Evolutionary conservation across 2,113 vertebrate genomes (phyloP).

Genomic region (Balaeniceps rex): DNA sequence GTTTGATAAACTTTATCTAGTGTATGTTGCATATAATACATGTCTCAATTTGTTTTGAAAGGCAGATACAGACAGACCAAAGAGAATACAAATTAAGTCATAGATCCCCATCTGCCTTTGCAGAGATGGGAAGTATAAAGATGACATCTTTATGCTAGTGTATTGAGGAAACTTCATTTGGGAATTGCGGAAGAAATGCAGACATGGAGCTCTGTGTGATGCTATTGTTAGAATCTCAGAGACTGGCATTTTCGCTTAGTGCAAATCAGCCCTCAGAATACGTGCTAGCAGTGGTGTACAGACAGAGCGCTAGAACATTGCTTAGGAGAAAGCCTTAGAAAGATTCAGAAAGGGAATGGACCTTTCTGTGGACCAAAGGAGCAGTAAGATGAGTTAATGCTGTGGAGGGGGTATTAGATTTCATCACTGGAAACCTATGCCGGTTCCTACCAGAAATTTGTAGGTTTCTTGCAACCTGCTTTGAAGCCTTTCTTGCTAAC

Average conservation of each 20-base stretch:
- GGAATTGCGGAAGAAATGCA: not conserved
- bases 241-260: not conserved
- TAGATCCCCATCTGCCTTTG: not conserved
- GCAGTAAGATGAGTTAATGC: not conserved
- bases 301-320: not conserved
- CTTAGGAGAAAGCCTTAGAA: not conserved
- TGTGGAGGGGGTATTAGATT: not conserved
- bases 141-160: not conserved
- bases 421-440: not conserved
- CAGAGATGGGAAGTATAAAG: not conserved
- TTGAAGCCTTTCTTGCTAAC: not conserved
- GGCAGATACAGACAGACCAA: not conserved
- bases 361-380: not conserved
- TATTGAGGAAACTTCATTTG: not conserved
- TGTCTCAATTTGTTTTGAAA: not conserved
- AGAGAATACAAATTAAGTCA: not conserved
- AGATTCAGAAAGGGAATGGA: not conserved
- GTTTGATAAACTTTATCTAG: not conserved
- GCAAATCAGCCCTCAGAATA: not conserved
- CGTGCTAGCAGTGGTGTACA: not conserved
- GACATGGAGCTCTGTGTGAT: not conserved
- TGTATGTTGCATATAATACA: not conserved
- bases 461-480: not conserved
- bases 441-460: not conserved
- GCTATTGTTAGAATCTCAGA: not conserved